phyloP scores from a whole-genome alignment of 2,113 vertebrate genomes.

The Perognathus longimembris region DNA sequence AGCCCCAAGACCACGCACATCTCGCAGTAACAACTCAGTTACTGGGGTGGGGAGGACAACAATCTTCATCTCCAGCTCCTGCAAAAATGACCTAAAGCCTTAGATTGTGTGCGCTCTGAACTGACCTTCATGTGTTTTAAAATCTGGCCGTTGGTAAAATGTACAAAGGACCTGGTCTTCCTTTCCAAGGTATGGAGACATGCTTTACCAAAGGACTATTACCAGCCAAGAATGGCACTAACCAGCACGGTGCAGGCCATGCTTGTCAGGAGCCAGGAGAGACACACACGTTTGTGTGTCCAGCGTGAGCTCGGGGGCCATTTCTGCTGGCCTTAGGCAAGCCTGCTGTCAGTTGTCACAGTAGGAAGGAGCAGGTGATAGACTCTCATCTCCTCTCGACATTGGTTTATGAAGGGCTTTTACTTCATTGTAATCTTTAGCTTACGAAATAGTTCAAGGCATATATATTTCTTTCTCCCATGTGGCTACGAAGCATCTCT shows the following conservation, averaged over 20 bases:
- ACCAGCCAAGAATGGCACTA: neutral
- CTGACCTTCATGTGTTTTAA: neutral
- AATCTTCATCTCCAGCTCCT: neutral
- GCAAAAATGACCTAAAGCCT: neutral
- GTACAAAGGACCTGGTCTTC: neutral
- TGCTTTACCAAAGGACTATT: neutral
- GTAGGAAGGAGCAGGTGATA: neutral
- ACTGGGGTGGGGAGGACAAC: too few relatives aligned
- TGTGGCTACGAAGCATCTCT: neutral
- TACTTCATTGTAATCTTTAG: neutral
- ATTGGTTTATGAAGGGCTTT: neutral
- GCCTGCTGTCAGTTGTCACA: neutral
- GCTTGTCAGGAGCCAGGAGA: neutral
- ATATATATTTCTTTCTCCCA: neutral
- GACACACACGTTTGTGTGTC: neutral
- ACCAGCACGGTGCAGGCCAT: neutral
- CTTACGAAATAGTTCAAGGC: neutral
- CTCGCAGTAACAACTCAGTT: neutral
- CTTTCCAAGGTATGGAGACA: accelerated
- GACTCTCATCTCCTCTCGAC: neutral
- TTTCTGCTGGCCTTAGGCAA: neutral
- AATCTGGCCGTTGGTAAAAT: neutral
- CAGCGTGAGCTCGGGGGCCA: neutral
- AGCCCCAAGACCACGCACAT: neutral
- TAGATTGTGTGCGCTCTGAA: neutral